Conservation (phyloP, 2,888 invertebrate species). For the Cataglyphis cursor region DNA sequence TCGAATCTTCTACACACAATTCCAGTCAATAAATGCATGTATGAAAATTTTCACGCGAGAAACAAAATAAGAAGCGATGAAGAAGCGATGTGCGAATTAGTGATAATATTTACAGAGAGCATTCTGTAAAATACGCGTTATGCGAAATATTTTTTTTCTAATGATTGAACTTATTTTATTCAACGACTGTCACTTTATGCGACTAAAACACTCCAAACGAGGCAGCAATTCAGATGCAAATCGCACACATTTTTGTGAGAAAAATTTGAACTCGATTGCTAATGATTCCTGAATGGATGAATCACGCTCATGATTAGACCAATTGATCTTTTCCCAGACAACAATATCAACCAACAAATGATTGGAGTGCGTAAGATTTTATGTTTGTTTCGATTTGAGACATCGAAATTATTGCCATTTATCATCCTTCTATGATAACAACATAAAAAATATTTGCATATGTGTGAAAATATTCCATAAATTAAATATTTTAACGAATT, state of each 20-base stretch:
- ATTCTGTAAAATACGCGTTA: not conserved
- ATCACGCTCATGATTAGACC: not conserved
- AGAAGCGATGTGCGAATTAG: not conserved
- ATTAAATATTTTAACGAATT: not conserved
- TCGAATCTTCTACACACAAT: not conserved
- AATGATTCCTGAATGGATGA: not conserved
- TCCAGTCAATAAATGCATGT: not conserved
- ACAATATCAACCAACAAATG: not conserved
- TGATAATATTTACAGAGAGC: not conserved
- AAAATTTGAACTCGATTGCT: not conserved
- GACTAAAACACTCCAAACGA: not conserved
- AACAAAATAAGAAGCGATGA: not conserved
- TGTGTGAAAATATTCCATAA: not conserved
- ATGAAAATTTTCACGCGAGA: not conserved
- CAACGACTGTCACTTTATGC: not conserved
- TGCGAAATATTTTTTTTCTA: not conserved
- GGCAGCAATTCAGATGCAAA: not conserved
- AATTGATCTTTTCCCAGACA: not conserved
- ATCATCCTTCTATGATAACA: not conserved
- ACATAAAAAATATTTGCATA: not conserved
- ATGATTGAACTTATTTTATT: not conserved
- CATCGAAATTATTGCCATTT: not conserved
- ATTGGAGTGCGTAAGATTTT: not conserved
- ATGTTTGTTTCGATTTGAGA: not conserved
- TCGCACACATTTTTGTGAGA: not conserved